These are phyloP conservation scores for Ctenosaura bakeri DNA, from an alignment of 2,797 vertebrate genomes.

Conservation along the genomic window DNA sequence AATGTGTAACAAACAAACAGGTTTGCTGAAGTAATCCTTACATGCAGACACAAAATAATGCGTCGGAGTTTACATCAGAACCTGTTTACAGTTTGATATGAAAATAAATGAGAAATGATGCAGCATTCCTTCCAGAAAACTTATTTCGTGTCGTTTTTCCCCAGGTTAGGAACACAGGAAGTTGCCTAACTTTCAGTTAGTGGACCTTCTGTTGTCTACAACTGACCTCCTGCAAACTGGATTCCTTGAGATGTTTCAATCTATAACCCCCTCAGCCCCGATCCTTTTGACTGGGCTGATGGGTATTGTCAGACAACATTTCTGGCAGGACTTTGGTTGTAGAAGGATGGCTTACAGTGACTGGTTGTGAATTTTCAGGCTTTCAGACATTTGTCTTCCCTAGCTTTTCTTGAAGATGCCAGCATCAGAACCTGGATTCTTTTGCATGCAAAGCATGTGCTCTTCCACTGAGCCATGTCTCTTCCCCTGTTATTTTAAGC, in stretches of 20 bases:
- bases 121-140: not conserved
- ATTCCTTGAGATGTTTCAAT: not conserved
- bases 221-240: not conserved
- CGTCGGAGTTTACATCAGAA: not conserved
- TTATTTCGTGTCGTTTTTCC: not conserved
- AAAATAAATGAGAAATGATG: not conserved
- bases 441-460: not conserved
- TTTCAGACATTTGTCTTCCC: not conserved
- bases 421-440: not conserved
- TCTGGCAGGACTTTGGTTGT: not conserved
- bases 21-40: not conserved
- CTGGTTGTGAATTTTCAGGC: not conserved
- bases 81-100: not conserved
- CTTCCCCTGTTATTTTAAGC: constrained; percentile 34
- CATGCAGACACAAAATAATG: not conserved
- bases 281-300: not conserved
- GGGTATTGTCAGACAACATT: not conserved
- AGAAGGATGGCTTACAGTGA: not conserved
- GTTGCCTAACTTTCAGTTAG: not conserved
- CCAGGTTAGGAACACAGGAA: not conserved
- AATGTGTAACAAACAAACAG: not conserved
- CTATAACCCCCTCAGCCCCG: not conserved
- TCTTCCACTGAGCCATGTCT: not conserved
- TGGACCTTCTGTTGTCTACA: not conserved
- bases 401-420: not conserved